These are phyloP conservation scores for Euproctis similis DNA, from an alignment of 2,888 invertebrate species.

Conservation along the genomic window DNA sequence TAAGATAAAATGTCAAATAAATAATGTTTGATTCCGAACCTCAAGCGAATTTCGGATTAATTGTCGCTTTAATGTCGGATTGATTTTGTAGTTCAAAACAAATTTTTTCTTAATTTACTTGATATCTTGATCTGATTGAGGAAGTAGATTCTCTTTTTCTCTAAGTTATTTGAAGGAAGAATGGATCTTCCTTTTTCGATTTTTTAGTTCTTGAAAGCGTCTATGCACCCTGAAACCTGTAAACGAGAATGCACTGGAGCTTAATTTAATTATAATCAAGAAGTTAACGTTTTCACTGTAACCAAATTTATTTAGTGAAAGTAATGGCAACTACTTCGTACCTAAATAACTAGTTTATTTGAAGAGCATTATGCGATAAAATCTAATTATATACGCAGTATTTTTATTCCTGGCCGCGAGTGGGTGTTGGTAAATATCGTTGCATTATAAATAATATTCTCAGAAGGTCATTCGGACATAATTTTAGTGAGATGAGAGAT, in stretches of 20 bases:
- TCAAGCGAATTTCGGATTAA: too few species aligned
- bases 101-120: too few species aligned
- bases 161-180: too few species aligned
- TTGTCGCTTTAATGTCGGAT: too few species aligned
- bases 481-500: conserved; percentile 6
- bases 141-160: too few species aligned
- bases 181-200: too few species aligned
- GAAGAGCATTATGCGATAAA: conserved; percentile 6
- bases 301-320: neutral
- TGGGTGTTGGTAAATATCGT: conserved; percentile 17
- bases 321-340: neutral
- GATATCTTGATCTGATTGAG: too few species aligned
- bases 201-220: too few species aligned
- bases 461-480: conserved; percentile 17
- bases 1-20: too few species aligned
- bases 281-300: neutral
- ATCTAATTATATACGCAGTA: conserved; percentile 17
- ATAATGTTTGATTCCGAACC: too few species aligned
- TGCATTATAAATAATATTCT: conserved; percentile 15
- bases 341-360: neutral
- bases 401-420: conserved; percentile 10
- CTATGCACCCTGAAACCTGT: too few species aligned
- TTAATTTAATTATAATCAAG: neutral
- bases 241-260: neutral
- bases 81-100: too few species aligned